phyloP scores from a whole-genome alignment of 2,113 vertebrate species.

The Pangasianodon hypophthalmus region DNA sequence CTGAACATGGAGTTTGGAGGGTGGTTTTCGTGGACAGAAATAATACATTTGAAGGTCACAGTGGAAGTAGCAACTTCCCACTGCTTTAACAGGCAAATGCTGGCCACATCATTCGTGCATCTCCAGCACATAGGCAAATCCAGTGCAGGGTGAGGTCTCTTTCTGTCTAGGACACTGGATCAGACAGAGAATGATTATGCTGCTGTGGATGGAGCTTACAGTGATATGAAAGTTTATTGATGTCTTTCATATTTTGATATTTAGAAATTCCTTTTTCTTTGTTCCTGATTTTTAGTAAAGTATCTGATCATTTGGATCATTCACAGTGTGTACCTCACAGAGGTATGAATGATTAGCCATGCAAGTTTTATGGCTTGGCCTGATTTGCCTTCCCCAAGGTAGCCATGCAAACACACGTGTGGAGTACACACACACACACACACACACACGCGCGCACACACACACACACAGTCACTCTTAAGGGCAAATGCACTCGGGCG shows the following conservation, averaged over 20 bases:
- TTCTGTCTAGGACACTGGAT: background rate
- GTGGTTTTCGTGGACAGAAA: conserved; percentile 30
- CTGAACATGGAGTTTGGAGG: conserved; percentile 8
- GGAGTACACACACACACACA: conserved; percentile 7
- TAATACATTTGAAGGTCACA: conserved; percentile 51
- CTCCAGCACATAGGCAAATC: conserved; percentile 42
- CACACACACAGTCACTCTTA: conserved; percentile 7
- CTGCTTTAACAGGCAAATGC: conserved; percentile 54
- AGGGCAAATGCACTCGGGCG: conserved; percentile 24
- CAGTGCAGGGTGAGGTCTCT: background rate
- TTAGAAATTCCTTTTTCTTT: background rate
- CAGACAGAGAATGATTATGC: background rate
- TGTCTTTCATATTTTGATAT: background rate
- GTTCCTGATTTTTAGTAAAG: background rate
- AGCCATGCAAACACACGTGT: conserved; percentile 13
- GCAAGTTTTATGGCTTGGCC: conserved; percentile 35
- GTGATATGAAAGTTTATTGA: background rate
- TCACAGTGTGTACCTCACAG: background rate
- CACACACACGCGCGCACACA: background rate
- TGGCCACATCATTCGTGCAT: conserved; percentile 41
- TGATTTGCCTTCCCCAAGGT: conserved; percentile 46
- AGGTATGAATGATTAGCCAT: conserved; percentile 34
- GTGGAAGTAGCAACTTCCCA: conserved; percentile 41
- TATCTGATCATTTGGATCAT: conserved; percentile 19
- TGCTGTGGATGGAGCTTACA: background rate